Conservation (phyloP, 2,888 invertebrate genomes). For the Meteorus colon region DNA sequence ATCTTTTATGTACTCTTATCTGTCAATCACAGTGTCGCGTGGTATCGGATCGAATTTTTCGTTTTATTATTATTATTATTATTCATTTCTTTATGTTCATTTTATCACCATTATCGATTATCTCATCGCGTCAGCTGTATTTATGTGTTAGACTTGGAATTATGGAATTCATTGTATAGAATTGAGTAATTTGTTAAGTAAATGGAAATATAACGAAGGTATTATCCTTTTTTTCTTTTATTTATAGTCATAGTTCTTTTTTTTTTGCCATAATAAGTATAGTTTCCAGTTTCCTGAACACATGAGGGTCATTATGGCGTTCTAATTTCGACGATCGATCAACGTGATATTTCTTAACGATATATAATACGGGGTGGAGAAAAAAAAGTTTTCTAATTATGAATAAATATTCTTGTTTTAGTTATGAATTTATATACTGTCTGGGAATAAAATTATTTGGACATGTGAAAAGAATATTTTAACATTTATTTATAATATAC, state of each 20-base stretch:
- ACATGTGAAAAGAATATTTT: too few relatives aligned
- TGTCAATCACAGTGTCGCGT: background rate
- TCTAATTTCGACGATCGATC: slow-evolving; percentile 25
- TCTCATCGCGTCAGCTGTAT: background rate
- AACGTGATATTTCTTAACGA: background rate
- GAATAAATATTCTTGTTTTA: background rate
- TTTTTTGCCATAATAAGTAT: background rate
- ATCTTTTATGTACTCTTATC: slow-evolving; percentile 8
- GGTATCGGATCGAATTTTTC: background rate
- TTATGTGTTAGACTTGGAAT: background rate
- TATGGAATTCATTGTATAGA: background rate
- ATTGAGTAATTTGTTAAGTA: background rate
- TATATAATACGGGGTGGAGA: background rate
- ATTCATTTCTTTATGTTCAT: background rate
- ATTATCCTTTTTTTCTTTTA: too few relatives aligned
- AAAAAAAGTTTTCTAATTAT: too few relatives aligned
- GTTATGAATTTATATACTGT: background rate
- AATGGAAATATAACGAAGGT: too few relatives aligned
- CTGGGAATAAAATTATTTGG: too few relatives aligned
- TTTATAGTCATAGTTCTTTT: background rate
- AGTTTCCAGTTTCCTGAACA: background rate
- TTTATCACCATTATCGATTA: background rate
- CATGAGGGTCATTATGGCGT: background rate
- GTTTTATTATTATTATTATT: background rate
- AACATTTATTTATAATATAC: too few relatives aligned